Conservation (phyloP, 2,797 vertebrate genomes). For the Sebastes oblongus region DNA sequence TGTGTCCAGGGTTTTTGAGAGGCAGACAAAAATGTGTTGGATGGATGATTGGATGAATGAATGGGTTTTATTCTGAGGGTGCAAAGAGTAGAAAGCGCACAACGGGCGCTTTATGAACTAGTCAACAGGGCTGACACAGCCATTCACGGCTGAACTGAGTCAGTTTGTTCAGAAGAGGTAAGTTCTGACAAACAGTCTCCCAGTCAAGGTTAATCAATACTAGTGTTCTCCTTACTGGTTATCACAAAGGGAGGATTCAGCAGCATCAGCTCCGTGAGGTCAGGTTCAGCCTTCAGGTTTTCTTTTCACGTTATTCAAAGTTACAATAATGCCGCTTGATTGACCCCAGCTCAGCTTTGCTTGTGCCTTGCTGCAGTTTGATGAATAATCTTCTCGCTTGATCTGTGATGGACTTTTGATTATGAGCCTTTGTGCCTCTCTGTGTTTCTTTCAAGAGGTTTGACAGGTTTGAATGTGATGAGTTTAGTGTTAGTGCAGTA, state of each 20-base stretch:
- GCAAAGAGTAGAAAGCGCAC: constrained; percentile 10
- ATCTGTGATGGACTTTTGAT: constrained; percentile 28
- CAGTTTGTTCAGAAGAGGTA: constrained; percentile 17
- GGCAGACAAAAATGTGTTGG: constrained; percentile 7
- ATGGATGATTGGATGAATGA: constrained; percentile 24
- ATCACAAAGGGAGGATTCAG: constrained; percentile 53
- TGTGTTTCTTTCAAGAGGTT: constrained; percentile 26
- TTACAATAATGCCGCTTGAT: constrained; percentile 14
- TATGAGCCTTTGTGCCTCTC: background rate
- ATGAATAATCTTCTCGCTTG: constrained; percentile 1
- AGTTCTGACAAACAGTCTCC: constrained; percentile 33
- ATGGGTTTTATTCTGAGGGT: constrained; percentile 2
- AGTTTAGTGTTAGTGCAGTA: background rate
- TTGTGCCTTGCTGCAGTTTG: background rate
- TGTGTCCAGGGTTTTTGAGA: background rate
- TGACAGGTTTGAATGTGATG: constrained; percentile 5
- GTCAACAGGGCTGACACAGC: constrained; percentile 20
- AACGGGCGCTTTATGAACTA: constrained; percentile 21
- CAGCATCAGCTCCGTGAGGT: constrained; percentile 9
- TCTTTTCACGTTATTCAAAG: constrained; percentile 17
- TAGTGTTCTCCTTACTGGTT: constrained; percentile 68
- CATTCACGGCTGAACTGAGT: constrained; percentile 31
- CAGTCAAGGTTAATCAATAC: constrained; percentile 43
- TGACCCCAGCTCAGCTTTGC: background rate
- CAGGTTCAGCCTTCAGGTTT: constrained; percentile 10